Percentiles rank a stretch among this genome's conserved stretches.
Conservation (phyloP, 2,797 vertebrate species). For the Bucorvus abyssinicus region DNA sequence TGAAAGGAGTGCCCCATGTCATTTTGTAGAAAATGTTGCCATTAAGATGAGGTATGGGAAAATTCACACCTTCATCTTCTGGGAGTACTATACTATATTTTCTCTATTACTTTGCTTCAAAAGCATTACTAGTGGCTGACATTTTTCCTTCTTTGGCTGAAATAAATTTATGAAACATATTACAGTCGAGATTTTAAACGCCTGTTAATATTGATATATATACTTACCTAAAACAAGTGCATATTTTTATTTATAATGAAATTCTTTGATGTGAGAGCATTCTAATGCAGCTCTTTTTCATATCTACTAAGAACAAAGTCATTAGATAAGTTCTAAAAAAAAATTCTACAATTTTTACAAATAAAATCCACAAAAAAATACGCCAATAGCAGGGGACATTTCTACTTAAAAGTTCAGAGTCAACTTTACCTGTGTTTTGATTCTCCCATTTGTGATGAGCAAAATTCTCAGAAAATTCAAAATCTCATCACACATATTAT, state of each 20-base stretch:
- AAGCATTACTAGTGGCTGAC: constrained; percentile 48
- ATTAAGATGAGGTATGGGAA: constrained; percentile 77
- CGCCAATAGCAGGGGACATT: neutral
- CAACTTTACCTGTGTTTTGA: neutral
- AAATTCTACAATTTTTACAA: neutral
- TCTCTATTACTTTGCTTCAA: constrained; percentile 64
- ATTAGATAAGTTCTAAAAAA: neutral
- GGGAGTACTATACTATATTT: constrained; percentile 62
- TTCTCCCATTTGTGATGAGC: neutral
- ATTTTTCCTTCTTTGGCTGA: neutral
- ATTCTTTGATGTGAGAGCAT: neutral
- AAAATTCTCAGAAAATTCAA: neutral
- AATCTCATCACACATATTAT: neutral
- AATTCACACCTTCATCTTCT: constrained; percentile 75
- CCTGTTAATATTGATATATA: constrained; percentile 28
- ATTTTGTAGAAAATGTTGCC: constrained; percentile 72
- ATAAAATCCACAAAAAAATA: neutral
- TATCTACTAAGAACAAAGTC: neutral
- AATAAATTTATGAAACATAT: constrained; percentile 25
- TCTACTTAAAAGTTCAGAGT: neutral
- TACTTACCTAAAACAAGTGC: neutral
- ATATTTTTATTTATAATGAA: constrained; percentile 18
- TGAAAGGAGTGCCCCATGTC: constrained; percentile 73
- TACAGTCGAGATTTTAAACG: constrained; percentile 19
- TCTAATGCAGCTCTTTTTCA: neutral